Conservation (phyloP, 35 echinoderm and acorn worm species). For the Ptychodera flava region DNA sequence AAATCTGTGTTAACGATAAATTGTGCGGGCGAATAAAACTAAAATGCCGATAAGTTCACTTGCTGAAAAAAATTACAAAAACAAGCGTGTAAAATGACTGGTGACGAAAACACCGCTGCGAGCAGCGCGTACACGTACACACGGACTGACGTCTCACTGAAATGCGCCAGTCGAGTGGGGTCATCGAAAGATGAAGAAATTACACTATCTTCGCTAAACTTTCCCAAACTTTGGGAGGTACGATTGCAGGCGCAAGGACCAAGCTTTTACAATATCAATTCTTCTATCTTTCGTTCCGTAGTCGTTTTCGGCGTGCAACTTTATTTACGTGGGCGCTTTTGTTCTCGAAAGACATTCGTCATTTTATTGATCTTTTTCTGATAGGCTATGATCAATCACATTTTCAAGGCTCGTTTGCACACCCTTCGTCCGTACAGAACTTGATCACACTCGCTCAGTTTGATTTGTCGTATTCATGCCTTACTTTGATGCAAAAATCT, state of each 20-base stretch:
- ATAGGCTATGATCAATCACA: slow-evolving; percentile 40
- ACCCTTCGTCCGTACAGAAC: not conserved
- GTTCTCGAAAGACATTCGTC: not conserved
- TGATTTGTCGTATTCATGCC: not conserved
- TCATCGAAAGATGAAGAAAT: not conserved
- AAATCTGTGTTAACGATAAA: too few species aligned
- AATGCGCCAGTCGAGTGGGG: too few species aligned
- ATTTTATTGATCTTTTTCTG: slow-evolving; percentile 29
- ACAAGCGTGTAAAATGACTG: too few species aligned
- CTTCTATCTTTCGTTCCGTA: too few species aligned
- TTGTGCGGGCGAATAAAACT: too few species aligned
- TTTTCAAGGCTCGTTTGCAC: slow-evolving; percentile 14
- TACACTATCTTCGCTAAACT: not conserved
- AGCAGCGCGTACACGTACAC: too few species aligned
- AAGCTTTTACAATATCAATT: too few species aligned
- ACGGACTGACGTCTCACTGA: too few species aligned
- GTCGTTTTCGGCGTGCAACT: too few species aligned
- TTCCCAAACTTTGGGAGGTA: not conserved
- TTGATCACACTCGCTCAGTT: slow-evolving; percentile 3
- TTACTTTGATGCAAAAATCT: not conserved
- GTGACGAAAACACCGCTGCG: too few species aligned
- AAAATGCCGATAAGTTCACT: too few species aligned
- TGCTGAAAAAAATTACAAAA: too few species aligned
- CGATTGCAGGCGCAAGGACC: not conserved
- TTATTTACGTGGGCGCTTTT: not conserved